phyloP scores from a whole-genome alignment of 2,797 vertebrate species.

The Onychomys arenicola region DNA sequence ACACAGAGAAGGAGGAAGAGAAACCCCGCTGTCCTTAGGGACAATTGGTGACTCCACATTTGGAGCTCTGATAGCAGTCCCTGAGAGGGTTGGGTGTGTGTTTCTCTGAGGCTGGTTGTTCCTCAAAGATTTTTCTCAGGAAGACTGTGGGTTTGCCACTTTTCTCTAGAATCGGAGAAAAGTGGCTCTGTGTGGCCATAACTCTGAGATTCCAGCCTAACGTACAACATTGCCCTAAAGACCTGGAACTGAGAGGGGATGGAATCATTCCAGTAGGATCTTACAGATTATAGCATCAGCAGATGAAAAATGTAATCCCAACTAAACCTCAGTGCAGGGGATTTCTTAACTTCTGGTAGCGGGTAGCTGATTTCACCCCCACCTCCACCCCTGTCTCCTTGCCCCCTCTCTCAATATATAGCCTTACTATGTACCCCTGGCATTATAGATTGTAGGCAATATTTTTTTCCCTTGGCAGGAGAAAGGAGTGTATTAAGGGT shows the following conservation, averaged over 20 bases:
- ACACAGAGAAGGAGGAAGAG: not conserved
- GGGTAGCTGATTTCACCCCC: not conserved
- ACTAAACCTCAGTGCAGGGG: not conserved
- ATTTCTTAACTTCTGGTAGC: not conserved
- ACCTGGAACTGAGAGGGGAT: not conserved
- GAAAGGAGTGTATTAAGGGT: not conserved
- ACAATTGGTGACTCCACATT: not conserved
- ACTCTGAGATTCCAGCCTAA: not conserved
- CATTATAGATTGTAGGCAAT: not conserved
- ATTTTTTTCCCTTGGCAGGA: not conserved
- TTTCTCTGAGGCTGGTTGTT: not conserved
- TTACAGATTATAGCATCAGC: not conserved
- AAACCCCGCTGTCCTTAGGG: not conserved
- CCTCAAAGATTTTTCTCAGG: not conserved
- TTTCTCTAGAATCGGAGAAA: not conserved
- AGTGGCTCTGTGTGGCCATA: accelerated
- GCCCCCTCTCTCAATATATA: not conserved
- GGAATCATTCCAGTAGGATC: not conserved
- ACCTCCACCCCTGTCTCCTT: no score
- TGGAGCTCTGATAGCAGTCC: not conserved
- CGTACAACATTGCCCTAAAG: not conserved
- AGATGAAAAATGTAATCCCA: not conserved
- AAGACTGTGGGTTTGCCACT: not conserved
- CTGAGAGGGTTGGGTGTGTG: not conserved
- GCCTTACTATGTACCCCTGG: not conserved